A percentile compares a stretch with the other conserved stretches of the same genome.
Evolutionary conservation across 2,888 invertebrate species (phyloP).

Genomic region (Lordiphosa fenestrarum): DNA sequence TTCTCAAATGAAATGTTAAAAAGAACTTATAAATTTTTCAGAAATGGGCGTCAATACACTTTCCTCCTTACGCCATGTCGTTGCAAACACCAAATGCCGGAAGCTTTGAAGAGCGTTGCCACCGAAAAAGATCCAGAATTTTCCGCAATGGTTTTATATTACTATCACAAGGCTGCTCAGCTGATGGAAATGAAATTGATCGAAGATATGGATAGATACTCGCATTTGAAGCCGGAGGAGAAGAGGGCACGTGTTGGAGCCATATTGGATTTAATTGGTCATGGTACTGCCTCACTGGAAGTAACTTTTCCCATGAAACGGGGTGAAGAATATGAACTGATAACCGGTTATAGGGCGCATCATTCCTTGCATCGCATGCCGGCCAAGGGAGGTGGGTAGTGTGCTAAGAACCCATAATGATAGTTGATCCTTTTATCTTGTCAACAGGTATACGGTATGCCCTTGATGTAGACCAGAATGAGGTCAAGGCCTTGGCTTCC

Average conservation of each 20-base stretch:
- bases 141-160: constrained; percentile 74
- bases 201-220: constrained; percentile 64
- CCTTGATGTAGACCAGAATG: constrained; percentile 93
- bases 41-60: too few relatives aligned
- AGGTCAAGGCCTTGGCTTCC: constrained; percentile 97
- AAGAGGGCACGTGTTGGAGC: constrained; percentile 65
- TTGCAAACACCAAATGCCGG: constrained; percentile 66
- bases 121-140: constrained; percentile 66
- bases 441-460: constrained; percentile 95
- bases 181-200: constrained; percentile 67
- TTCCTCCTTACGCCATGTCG: too few relatives aligned
- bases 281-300: constrained; percentile 61
- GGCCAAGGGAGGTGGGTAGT: constrained; percentile 75
- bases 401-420: not conserved
- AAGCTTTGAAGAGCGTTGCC: constrained; percentile 57
- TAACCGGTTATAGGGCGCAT: constrained; percentile 77
- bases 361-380: constrained; percentile 75
- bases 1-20: too few relatives aligned
- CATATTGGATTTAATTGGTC: constrained; percentile 70
- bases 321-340: constrained; percentile 72
- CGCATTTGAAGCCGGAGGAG: constrained; percentile 54
- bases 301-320: constrained; percentile 69
- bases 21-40: too few relatives aligned
- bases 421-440: too few relatives aligned
- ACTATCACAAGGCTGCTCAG: constrained; percentile 74